Evolutionary conservation across 2,113 vertebrate genomes (phyloP).

Genomic region (Harpagus bidentatus): DNA sequence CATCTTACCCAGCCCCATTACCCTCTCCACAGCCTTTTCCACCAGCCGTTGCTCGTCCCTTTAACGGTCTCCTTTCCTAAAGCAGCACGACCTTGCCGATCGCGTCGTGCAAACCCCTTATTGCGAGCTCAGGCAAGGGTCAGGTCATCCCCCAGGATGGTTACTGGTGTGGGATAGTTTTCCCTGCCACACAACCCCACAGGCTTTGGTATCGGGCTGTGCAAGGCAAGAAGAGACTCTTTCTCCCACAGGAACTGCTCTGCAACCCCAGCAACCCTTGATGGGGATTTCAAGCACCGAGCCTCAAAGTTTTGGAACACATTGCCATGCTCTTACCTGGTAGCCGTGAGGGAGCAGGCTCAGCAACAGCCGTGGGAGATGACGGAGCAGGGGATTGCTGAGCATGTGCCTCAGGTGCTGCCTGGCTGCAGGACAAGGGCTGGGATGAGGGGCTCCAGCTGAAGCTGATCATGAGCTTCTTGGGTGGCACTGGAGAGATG

Average conservation of each 20-base stretch:
- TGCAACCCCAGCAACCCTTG: not conserved
- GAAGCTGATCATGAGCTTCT: not conserved
- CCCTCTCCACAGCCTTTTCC: not conserved
- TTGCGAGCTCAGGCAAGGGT: not conserved
- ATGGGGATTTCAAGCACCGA: not conserved
- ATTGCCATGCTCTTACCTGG: not conserved
- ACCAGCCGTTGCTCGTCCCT: not conserved
- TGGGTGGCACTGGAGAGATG: not conserved
- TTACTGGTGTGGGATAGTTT: not conserved
- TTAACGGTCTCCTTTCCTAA: not conserved
- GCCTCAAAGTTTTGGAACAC: not conserved
- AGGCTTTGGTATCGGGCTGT: not conserved
- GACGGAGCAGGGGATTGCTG: rapidly evolving
- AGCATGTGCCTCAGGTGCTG: not conserved
- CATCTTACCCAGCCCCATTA: not conserved
- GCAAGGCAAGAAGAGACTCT: not conserved
- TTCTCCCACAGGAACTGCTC: not conserved
- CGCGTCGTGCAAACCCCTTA: not conserved
- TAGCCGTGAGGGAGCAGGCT: rapidly evolving
- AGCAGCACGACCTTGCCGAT: not conserved
- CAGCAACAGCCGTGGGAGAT: rapidly evolving
- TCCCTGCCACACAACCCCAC: not conserved
- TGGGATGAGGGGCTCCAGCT: not conserved
- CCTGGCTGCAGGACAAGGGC: not conserved
- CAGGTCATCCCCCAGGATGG: not conserved